Percentiles rank a stretch among this genome's conserved stretches.
These are phyloP conservation scores for Eupithecia insigniata DNA, from an alignment of 2,888 invertebrate genomes.

Conservation along the genomic window DNA sequence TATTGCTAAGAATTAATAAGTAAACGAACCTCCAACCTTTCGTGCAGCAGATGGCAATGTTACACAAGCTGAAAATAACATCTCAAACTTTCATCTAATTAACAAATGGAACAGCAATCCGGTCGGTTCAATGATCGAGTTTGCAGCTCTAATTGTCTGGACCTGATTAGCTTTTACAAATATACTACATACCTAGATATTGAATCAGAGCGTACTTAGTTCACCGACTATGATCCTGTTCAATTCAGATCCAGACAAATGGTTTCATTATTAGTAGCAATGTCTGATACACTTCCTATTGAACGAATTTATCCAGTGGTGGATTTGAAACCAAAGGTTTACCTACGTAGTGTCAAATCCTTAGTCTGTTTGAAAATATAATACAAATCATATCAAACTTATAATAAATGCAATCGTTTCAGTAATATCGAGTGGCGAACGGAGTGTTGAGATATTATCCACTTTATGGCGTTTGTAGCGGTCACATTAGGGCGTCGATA, in stretches of 20 bases:
- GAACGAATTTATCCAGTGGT: not conserved
- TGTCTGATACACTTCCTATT: not conserved
- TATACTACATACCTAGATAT: constrained; percentile 8
- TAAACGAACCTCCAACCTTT: not conserved
- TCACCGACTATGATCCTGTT: not conserved
- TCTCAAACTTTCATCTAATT: constrained; percentile 39
- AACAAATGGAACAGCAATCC: constrained; percentile 43
- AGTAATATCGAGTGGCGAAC: not conserved
- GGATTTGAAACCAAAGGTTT: too few species aligned
- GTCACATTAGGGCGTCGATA: not conserved
- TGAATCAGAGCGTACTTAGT: not conserved
- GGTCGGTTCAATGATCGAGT: constrained; percentile 34
- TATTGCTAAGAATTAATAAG: not conserved
- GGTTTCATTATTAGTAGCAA: not conserved
- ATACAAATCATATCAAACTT: too few species aligned
- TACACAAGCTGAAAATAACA: constrained; percentile 23
- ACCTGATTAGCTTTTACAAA: constrained; percentile 29
- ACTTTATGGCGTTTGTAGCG: not conserved
- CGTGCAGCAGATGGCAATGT: constrained; percentile 23
- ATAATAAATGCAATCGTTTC: too few species aligned
- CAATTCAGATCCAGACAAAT: not conserved
- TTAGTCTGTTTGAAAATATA: too few species aligned
- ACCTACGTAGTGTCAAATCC: too few species aligned
- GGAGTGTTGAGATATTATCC: not conserved
- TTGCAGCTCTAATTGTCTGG: constrained; percentile 31